Base-by-base conservation (phyloP, 2,888 invertebrate species). In the Ennomos quercinarius region DNA sequence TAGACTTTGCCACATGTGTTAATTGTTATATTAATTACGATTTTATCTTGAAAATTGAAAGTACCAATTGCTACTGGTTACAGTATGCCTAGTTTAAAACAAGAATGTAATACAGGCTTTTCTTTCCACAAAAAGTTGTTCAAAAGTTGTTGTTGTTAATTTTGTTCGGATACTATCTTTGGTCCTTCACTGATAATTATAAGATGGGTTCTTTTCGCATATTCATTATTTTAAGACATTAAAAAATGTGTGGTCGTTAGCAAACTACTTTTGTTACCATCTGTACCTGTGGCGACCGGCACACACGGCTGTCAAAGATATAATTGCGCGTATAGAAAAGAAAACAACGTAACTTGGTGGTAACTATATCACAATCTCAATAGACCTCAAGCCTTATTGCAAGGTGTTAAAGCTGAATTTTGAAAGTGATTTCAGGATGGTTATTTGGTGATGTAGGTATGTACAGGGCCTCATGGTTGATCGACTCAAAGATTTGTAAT, bases 241-340 rank as follows among this genome's bases (percentile, higher is more conserved):
- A 27, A 17, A 36, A 48, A 38, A 10, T 8, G 0, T 35, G 42
- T 35, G 42, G 47, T 51, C 51, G 61, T 57, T 63, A 59, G 57
- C 57, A 49, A 49, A 44, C 53, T 42, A 80, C 77, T 86, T 87
- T 75, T 83, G 78, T 74, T 71, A 72, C 60, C 73, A 78, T 76
- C 81, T 83, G 82, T 89, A 86, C 86, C 74, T 77, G 78, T 81
- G 12, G 52, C 48, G 51, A 48, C 55, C 60, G 34, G 55, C 51
- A 60, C 54, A 85, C 81, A 82, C 74, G 78, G 80, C 86, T 90
- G 91, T 90, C 91, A 89, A 87, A 90, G 83, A 84, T 83, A 86
- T 91, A 89, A 91, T 90, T 91, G 87, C 86, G 83, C 80, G 85
- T 84, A 87, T 83, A 87, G 83, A 87, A 85, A 82, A 84, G 79